Conservation (phyloP, 2,888 invertebrate species). For the Eupithecia dodoneata region DNA sequence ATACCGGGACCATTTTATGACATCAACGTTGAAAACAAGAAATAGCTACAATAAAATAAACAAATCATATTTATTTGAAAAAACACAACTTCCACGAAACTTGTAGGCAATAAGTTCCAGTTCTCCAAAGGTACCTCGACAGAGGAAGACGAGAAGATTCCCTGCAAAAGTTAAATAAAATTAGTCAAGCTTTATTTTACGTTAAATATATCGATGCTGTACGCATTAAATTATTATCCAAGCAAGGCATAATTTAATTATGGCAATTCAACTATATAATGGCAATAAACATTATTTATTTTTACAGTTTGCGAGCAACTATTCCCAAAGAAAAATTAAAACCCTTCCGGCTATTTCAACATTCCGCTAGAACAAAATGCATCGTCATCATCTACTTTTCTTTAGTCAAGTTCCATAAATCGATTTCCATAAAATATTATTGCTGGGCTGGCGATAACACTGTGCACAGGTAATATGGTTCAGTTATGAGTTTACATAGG, state of each 20-base stretch:
- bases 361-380: not conserved
- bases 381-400: conserved; percentile 2
- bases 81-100: not conserved
- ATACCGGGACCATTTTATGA: not conserved
- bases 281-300: not conserved
- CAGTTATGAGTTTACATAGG: conserved; percentile 49
- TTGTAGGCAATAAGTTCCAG: not conserved
- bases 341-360: not conserved
- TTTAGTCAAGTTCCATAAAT: conserved; percentile 13
- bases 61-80: not conserved
- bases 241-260: not conserved
- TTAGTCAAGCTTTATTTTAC: not conserved
- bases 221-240: not conserved
- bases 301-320: not conserved
- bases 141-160: not conserved
- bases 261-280: not conserved
- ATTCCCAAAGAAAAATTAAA: not conserved
- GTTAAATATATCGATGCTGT: not conserved
- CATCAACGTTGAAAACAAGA: not conserved
- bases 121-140: not conserved
- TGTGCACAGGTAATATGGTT: conserved; percentile 36
- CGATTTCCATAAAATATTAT: conserved; percentile 36
- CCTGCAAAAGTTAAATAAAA: too few relatives aligned
- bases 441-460: conserved; percentile 26
- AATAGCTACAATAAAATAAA: not conserved